Percentiles rank a stretch among this genome's conserved stretches.
Conservation (phyloP, 2,113 vertebrate genomes). For the Agapornis roseicollis region DNA sequence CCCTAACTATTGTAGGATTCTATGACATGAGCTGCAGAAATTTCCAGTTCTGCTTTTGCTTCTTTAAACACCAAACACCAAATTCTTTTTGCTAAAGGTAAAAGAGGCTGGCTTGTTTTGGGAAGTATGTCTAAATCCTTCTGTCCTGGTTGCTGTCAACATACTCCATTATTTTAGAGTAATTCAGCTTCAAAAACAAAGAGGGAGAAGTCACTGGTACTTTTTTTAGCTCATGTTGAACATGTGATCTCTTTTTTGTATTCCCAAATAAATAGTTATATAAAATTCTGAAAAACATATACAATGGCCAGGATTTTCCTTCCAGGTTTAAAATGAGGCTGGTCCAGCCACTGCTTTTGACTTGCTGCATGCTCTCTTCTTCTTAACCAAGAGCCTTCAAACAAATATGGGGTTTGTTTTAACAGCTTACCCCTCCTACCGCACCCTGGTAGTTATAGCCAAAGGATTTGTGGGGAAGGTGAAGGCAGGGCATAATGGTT, state of each 20-base stretch:
- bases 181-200: not conserved
- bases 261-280: not conserved
- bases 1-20: no score
- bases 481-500: not conserved
- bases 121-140: not conserved
- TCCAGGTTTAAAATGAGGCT: not conserved
- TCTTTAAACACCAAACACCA: not conserved
- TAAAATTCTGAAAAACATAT: not conserved
- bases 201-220: not conserved
- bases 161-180: not conserved
- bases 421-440: not conserved
- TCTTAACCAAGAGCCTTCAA: not conserved
- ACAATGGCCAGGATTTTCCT: not conserved
- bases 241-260: not conserved
- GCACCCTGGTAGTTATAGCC: not conserved
- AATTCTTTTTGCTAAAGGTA: not conserved
- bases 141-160: not conserved
- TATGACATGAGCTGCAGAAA: not conserved
- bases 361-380: not conserved
- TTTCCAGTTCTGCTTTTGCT: not conserved
- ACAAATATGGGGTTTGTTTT: not conserved
- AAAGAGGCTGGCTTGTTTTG: not conserved
- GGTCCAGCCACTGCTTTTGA: not conserved
- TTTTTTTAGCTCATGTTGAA: not conserved
- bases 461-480: not conserved